Base-by-base conservation (phyloP, 2,888 invertebrate genomes). In the Ennomos fuscantarius region DNA sequence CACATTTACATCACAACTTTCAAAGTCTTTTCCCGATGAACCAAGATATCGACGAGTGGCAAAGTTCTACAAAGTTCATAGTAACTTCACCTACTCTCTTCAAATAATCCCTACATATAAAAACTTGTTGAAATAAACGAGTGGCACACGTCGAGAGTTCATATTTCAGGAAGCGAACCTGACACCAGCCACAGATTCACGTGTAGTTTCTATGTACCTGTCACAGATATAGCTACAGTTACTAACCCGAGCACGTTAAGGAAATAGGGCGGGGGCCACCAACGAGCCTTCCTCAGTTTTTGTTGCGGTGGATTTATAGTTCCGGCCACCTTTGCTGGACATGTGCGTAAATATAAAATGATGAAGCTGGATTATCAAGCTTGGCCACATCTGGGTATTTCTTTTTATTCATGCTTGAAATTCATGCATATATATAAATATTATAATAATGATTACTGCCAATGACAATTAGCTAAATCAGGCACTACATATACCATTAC, bases 251-350 rank as follows among this genome's bases (percentile, higher is more conserved):
- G 10, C 8, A 41, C 24, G 44, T 37, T 56, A 41, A 56, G 41
- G 46, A 33, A 46, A 33, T 47, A 42, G 43, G 11, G 36, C 12
- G 35, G 11, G 81, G 84, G 79, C 87, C 88, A 84, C 88, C 88
- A 73, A 78, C 86, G 84, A 73, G 57, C 67, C 81, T 82, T 82
- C 81, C 83, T 81, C 57, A 61, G 78, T 86, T 87, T 86, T 86
- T 87, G 79, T 84, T 74, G 76, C 76, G 77, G 64, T 65, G 70
- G 74, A 82, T 88, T 88, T 87, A 87, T 88, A 81, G 85, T 85
- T 87, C 89, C 88, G 88, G 82, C 76, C 83, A 82, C 78, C 80
- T 78, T 70, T 59, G 49, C 69, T 62, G 73, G 74, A 74, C 88
- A 88, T 72, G 82, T 88, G 87, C 70, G 68, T 74, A 86, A 87